Conservation (phyloP, 2,113 vertebrate species). For the Perognathus longimembris region DNA sequence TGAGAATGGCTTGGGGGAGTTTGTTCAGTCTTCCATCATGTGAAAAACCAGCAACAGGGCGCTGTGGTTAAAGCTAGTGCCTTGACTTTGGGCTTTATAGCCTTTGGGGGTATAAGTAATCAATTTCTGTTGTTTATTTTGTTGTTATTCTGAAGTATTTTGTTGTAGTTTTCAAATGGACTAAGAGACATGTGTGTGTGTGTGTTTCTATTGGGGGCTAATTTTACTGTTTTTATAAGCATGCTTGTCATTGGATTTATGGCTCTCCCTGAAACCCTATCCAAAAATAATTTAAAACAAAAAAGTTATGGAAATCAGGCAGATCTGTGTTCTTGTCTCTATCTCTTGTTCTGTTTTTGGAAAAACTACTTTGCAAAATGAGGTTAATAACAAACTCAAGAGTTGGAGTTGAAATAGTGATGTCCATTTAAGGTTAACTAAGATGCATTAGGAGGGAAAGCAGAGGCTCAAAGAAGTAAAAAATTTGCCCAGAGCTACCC, state of each 20-base stretch:
- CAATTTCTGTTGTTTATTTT: background rate
- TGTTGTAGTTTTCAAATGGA: background rate
- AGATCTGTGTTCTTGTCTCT: background rate
- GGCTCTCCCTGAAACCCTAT: background rate
- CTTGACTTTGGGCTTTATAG: background rate
- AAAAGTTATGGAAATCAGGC: background rate
- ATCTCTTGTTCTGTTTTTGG: background rate
- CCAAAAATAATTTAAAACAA: no score
- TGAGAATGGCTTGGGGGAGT: background rate
- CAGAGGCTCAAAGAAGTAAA: background rate
- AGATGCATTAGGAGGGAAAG: background rate
- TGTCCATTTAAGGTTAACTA: background rate
- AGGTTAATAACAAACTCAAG: background rate
- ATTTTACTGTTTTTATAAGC: background rate
- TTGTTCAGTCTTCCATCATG: background rate
- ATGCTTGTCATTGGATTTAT: background rate
- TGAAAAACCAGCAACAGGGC: background rate
- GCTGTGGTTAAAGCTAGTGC: background rate
- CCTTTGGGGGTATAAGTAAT: background rate
- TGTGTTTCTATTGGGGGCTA: background rate
- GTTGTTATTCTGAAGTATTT: background rate
- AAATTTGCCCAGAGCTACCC: background rate
- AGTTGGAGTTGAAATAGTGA: background rate
- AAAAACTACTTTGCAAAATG: slow-evolving; percentile 9
- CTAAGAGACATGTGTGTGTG: background rate